Base-by-base conservation (phyloP, 35 echinoderm and acorn worm species). In the Holothuria glaberrima region DNA sequence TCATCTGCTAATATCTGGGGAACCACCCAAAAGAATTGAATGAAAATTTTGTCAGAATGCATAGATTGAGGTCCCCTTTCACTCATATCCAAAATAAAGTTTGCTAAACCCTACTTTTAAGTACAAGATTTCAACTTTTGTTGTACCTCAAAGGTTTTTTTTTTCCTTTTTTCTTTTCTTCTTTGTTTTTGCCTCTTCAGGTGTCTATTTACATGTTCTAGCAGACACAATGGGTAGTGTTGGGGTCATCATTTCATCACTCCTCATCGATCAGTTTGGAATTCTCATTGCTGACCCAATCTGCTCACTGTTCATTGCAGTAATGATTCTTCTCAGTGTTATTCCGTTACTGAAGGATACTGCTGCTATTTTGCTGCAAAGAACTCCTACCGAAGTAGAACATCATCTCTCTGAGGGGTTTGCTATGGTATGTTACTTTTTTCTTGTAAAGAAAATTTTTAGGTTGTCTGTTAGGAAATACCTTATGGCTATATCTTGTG, bases 161-260 rank as follows among this genome's bases (percentile, higher is more conserved):
- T n/a, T 29, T 21, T 34, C 18, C 1, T 35, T 41, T n/a, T n/a
- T n/a, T n/a, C n/a, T n/a, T 41, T 41, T 41, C 36, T 71, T 89
- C 31, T n/a, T n/a, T n/a, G n/a, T n/a, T n/a, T n/a, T n/a, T n/a
- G n/a, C n/a, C 19, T 17, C 59, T 80, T 19, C 74, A 98, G 93
- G 96, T 85, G 93, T 98, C 0, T 98, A 90, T 48, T 86, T 98
- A 4, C 96, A 98, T 80, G 96, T 98, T 21, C 74, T 98, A 48
- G 96, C 96, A 7, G 96, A 98, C 83, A 94, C 96, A 4, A 89
- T 98, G 86, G 96, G 96, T n/a, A 98, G 95, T 61, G 93, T 98
- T 3, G 93, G 96, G 1, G 96, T 98, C 18, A 98, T 98, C 77
- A 92, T 98, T 58, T 98, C 96, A 28, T 94, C 96, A 13, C 80